phyloP scores from a whole-genome alignment of 2,797 vertebrate genomes.

The Cirrhinus mrigala region DNA sequence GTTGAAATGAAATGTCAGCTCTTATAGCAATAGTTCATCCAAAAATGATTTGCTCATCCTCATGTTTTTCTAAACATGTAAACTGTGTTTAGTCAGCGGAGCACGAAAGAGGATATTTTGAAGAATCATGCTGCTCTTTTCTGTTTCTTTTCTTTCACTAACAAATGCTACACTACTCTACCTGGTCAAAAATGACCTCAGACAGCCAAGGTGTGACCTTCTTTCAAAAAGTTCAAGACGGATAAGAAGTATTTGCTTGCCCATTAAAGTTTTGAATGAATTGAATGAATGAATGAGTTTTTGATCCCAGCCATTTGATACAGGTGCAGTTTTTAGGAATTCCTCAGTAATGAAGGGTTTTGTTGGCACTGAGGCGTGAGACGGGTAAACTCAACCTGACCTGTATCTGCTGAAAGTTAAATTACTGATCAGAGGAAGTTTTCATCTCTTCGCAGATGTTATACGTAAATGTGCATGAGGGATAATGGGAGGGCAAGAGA shows the following conservation, averaged over 20 bases:
- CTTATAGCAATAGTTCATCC: conserved; percentile 8
- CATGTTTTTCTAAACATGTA: background rate
- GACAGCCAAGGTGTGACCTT: background rate
- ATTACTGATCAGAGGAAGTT: conserved; percentile 53
- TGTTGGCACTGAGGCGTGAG: conserved; percentile 55
- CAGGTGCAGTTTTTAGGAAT: conserved; percentile 80
- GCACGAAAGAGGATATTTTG: background rate
- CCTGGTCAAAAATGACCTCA: background rate
- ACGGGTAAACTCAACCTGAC: conserved; percentile 59
- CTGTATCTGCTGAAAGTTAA: conserved; percentile 60
- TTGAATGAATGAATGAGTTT: conserved; percentile 9
- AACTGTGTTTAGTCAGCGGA: background rate
- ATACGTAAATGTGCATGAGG: conserved; percentile 3
- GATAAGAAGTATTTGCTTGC: background rate
- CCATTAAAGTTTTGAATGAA: no score
- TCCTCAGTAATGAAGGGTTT: conserved; percentile 79
- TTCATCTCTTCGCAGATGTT: conserved; percentile 27
- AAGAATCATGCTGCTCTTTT: background rate
- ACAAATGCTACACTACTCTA: background rate
- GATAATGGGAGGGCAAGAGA: background rate
- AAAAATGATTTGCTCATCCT: background rate
- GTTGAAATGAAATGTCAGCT: conserved; percentile 11
- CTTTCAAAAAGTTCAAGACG: no score
- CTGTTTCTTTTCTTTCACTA: no score
- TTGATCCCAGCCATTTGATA: conserved; percentile 9